A percentile compares a stretch with the other conserved stretches of the same genome.
phyloP scores from a whole-genome alignment of 2,888 invertebrate species.

The Endomychus coccineus region DNA sequence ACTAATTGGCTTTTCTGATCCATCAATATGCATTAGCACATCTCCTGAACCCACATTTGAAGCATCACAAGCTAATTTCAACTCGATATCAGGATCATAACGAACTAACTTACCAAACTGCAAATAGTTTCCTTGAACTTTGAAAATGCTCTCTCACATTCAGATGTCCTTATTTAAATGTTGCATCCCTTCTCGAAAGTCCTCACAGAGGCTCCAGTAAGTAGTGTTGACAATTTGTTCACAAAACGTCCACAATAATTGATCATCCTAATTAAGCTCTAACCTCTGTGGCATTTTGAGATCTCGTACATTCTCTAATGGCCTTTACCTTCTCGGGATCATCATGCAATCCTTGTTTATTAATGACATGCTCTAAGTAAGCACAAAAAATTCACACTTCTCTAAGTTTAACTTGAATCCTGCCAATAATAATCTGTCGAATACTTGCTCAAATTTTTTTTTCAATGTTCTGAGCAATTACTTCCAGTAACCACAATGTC shows the following conservation, averaged over 20 bases:
- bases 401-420: conserved; percentile 8
- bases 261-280: too few relatives aligned
- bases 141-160: conserved; percentile 11
- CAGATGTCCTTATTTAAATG: conserved; percentile 11
- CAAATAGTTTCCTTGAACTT: too few relatives aligned
- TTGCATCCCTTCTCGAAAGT: conserved; percentile 4
- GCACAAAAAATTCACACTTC: conserved; percentile 12
- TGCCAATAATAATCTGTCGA: too few relatives aligned
- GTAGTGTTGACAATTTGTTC: conserved; percentile 6
- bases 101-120: too few relatives aligned
- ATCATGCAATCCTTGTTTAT: conserved; percentile 10
- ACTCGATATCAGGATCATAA: conserved; percentile 8
- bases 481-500: too few relatives aligned
- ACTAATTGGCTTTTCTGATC: conserved; percentile 26
- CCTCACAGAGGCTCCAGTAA: conserved; percentile 8
- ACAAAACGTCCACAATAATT: conserved; percentile 14
- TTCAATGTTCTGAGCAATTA: too few relatives aligned
- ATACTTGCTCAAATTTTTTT: too few relatives aligned
- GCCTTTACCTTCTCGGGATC: conserved; percentile 7
- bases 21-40: conserved; percentile 26
- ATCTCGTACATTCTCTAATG: too few relatives aligned
- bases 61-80: conserved; percentile 21
- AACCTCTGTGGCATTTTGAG: too few relatives aligned
- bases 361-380: conserved; percentile 14
- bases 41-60: conserved; percentile 26